A percentile compares a stretch with the other conserved stretches of the same genome.
These are phyloP conservation scores for Leuciscus idus DNA, from an alignment of 2,113 vertebrate genomes.

Conservation along the genomic window DNA sequence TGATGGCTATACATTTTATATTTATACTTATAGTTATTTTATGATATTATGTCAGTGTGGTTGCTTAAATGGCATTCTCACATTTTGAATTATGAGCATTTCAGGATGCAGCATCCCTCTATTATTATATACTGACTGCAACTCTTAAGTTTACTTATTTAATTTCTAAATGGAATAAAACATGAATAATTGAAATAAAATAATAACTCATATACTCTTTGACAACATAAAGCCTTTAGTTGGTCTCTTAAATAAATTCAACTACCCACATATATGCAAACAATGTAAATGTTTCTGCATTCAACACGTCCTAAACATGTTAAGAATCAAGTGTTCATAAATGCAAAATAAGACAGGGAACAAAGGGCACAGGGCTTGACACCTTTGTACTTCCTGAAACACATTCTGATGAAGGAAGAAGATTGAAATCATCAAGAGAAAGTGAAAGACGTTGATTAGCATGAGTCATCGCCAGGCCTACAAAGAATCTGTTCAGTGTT, in stretches of 20 bases:
- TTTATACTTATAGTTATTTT: neutral
- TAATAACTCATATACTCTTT: too few species aligned
- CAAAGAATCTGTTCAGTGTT: neutral
- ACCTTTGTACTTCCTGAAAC: neutral
- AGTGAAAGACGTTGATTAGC: neutral
- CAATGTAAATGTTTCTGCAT: neutral
- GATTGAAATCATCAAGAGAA: neutral
- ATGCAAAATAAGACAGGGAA: neutral
- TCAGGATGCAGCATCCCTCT: too few species aligned
- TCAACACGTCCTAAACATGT: neutral
- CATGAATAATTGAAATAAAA: too few species aligned
- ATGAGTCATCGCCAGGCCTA: neutral
- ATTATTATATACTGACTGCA: too few species aligned
- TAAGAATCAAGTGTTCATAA: neutral
- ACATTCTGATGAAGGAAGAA: neutral
- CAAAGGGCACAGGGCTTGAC: neutral
- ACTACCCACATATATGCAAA: too few species aligned
- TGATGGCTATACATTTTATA: neutral
- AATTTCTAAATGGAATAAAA: too few species aligned
- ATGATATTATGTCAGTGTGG: neutral
- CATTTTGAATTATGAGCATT: neutral
- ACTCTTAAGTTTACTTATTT: too few species aligned
- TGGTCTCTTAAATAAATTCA: too few species aligned
- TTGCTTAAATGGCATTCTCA: neutral
- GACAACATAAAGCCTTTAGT: too few species aligned